These are phyloP conservation scores for Chelonus insularis DNA, from an alignment of 1,140 invertebrate species.

Conservation along the genomic window DNA sequence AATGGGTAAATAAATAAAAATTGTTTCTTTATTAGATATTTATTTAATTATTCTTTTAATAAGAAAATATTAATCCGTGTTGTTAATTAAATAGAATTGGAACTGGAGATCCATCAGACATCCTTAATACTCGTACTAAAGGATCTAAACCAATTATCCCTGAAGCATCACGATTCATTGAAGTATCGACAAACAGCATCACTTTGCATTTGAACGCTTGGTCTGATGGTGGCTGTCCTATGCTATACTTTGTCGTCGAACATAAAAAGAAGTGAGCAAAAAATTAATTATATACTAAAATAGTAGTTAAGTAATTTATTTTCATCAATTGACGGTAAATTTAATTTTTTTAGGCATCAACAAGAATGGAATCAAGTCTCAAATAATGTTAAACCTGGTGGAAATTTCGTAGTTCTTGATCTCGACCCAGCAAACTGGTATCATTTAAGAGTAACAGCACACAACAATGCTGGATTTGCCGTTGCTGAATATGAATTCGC, in stretches of 20 bases:
- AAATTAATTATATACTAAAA: no score
- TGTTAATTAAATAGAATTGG: slow-evolving; percentile 88
- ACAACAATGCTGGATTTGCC: slow-evolving; percentile 94
- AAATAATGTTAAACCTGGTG: slow-evolving; percentile 87
- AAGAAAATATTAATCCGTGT: no score
- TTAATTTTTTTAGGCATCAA: slow-evolving; percentile 69
- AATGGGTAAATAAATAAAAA: slow-evolving; percentile 74
- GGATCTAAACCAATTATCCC: slow-evolving; percentile 89
- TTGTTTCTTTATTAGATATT: neutral
- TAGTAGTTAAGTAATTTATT: no score
- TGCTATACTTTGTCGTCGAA: slow-evolving; percentile 94
- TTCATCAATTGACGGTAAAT: no score
- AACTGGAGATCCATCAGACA: slow-evolving; percentile 83
- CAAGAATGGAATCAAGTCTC: slow-evolving; percentile 92
- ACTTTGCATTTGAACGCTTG: slow-evolving; percentile 89
- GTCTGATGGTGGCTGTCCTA: slow-evolving; percentile 93
- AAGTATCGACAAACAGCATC: slow-evolving; percentile 88
- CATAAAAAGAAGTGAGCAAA: slow-evolving; percentile 88
- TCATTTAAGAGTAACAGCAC: slow-evolving; percentile 85
- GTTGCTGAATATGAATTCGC: slow-evolving; percentile 94
- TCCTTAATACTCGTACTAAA: slow-evolving; percentile 82
- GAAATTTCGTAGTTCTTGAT: slow-evolving; percentile 88
- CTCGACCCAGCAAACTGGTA: slow-evolving; percentile 93
- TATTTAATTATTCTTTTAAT: neutral
- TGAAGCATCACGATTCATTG: slow-evolving; percentile 85